Evolutionary conservation across 2,113 vertebrate species (phyloP).

Genomic region (Neopipo cinnamomea): DNA sequence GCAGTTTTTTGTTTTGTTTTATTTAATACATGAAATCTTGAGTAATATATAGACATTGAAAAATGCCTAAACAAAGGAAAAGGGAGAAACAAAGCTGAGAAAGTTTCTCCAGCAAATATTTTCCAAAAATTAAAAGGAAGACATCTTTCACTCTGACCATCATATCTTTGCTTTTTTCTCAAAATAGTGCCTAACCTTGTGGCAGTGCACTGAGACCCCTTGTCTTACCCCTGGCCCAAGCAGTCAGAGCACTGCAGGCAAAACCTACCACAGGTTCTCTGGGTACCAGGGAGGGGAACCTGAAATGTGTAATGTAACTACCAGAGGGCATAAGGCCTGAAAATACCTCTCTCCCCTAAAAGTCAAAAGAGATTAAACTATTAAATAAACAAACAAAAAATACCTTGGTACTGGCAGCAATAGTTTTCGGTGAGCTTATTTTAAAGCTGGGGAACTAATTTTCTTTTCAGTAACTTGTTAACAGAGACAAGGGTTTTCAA

Average conservation of each 20-base stretch:
- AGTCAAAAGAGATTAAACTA: not conserved
- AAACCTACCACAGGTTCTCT: not conserved
- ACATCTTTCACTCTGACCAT: not conserved
- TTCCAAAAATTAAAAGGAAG: not conserved
- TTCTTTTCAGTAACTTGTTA: conserved; percentile 1
- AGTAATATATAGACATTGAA: not conserved
- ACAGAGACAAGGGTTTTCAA: not conserved
- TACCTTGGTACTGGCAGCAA: not conserved
- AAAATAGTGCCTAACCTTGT: not conserved
- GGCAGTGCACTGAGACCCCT: not conserved
- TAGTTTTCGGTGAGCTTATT: not conserved
- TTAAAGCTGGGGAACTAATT: not conserved
- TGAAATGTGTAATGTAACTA: not conserved
- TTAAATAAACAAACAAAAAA: not conserved
- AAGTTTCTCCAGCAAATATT: not conserved
- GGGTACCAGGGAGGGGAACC: no score
- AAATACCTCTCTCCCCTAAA: not conserved
- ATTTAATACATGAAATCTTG: not conserved
- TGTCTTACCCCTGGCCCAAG: not conserved
- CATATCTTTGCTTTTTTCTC: not conserved
- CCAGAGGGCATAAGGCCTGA: not conserved
- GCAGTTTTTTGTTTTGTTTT: not conserved
- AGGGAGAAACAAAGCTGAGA: not conserved
- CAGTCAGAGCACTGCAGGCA: not conserved
- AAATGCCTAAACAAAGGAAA: not conserved